phyloP scores from a whole-genome alignment of 2,113 vertebrate species.

The Hippopotamus amphibius region DNA sequence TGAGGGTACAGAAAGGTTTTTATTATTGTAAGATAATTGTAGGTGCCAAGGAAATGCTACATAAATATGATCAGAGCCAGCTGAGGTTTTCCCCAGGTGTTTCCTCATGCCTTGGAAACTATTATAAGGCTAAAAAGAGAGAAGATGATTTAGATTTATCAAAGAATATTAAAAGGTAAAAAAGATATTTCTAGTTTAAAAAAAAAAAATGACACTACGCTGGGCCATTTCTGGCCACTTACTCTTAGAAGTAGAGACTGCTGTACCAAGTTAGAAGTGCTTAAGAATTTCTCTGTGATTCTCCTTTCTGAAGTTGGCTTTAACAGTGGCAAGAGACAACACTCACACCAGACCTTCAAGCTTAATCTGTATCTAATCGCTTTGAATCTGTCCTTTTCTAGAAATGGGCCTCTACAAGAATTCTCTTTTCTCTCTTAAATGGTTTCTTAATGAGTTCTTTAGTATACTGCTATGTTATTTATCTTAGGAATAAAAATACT shows the following conservation, averaged over 20 bases:
- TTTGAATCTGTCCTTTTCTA: background rate
- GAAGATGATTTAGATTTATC: conserved; percentile 16
- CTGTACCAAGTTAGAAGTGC: background rate
- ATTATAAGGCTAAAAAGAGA: background rate
- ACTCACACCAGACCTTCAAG: background rate
- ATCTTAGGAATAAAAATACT: conserved; percentile 41
- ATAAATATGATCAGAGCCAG: background rate
- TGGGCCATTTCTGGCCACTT: background rate
- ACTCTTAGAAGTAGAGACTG: background rate
- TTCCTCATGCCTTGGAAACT: background rate
- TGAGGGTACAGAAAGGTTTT: background rate
- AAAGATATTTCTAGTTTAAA: background rate
- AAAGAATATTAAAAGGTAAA: background rate
- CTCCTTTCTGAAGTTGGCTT: background rate
- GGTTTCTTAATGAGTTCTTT: background rate
- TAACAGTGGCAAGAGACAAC: background rate
- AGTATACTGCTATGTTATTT: conserved; percentile 13
- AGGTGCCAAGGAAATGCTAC: background rate
- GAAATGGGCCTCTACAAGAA: background rate
- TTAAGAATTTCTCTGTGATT: background rate
- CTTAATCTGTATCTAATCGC: background rate
- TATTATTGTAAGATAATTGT: background rate
- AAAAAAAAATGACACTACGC: background rate
- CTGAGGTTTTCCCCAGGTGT: background rate
- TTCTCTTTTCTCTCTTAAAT: conserved; percentile 4